Base-by-base conservation (phyloP, 2,888 invertebrate species). In the Teleogryllus oceanicus region DNA sequence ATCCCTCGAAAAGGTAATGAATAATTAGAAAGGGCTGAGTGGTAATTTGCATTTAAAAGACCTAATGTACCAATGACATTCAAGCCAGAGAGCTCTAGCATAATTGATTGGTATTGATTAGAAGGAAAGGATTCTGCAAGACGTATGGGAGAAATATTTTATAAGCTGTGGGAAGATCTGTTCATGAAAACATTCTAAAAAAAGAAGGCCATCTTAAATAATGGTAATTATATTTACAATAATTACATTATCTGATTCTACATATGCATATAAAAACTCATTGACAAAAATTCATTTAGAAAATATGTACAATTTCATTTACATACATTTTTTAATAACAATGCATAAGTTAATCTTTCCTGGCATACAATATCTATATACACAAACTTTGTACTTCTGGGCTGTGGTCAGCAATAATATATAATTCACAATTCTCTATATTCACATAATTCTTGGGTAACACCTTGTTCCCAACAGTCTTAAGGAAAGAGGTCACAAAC, bases 401-500 rank as follows among this genome's bases (percentile, higher is more conserved):
- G 37, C 37, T 37, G 37, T 37, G 37, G 37, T 37, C 37, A 37
- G 37, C 8, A 37, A 37, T 37, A 37, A 37, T 37, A 37, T 37
- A 37, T 37, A 37, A 37, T 37, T 37, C 37, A 37, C 37, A 37
- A 37, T 8, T 37, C 37, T 37, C 37, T 37, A 37, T 37, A 37
- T 37, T 37, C 5, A 37, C 37, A 37, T 37, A 37, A 37, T 37
- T 37, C 8, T 8, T 37, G 37, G 37, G 8, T 8, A 37, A 37
- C 37, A 37, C 8, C 37, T 37, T 37, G 8, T 37, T 37, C 37
- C 37, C 37, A 37, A 37, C 37, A 37, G 37, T 37, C 37, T 78
- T 83, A 81, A 13, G 83, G 83, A 76, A 83, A 83, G 21, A 83
- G 74, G 74, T 83, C 83, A 20, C 80, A 82, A 10, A 83, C 82